Base-by-base conservation (phyloP, 2,797 vertebrate species). In the Orestias chungarensis region DNA sequence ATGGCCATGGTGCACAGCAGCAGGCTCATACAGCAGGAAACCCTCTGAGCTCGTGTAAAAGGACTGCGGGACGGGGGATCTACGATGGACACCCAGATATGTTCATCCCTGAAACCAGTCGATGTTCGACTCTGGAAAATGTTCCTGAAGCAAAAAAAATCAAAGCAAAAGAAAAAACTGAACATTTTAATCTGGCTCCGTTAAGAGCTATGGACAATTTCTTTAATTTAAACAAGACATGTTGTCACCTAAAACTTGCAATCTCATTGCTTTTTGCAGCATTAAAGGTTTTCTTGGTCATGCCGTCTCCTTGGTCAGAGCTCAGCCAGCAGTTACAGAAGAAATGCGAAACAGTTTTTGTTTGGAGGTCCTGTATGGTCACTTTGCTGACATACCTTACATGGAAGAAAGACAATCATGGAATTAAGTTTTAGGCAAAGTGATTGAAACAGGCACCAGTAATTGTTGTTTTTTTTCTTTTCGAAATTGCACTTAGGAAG, bases 1-100 rank as follows among this genome's bases (percentile, higher is more conserved):
- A 96, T 95, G 86, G 94, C 95, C 94, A 95, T 95, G 81, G 95
- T 95, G 86, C 95, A 96, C 81, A 96, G 95, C 46, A 96, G 94
- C 66, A 96, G 93, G 64, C 92, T 92, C 94, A 96, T 95, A 85
- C 95, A 96, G 86, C 95, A 96, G 27, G 95, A 95, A 61, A 96
- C 94, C 71, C 95, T 91, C 87, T 96, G 95, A 35, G 94, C 95
- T 0, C 95, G 94, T 1, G 94, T 95, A 87, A 96, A 96, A 0
- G 94, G 93, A 73, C 95, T 96, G 2, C 93, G 93, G 4, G 93
- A 91, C 3, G 95, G 94, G 3, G 95, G 94, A 88, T 95, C 93
- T 69, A 95, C 85, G 0, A 95, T 84, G 31, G 95, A 96, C 74
- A 96, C 90, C 95, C 95, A 96, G 82, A 96, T 96, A 86, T 96